A percentile compares a stretch with the other conserved stretches of the same genome.
phyloP scores from a whole-genome alignment of 2,113 vertebrate species.

The Apaloderma vittatum region DNA sequence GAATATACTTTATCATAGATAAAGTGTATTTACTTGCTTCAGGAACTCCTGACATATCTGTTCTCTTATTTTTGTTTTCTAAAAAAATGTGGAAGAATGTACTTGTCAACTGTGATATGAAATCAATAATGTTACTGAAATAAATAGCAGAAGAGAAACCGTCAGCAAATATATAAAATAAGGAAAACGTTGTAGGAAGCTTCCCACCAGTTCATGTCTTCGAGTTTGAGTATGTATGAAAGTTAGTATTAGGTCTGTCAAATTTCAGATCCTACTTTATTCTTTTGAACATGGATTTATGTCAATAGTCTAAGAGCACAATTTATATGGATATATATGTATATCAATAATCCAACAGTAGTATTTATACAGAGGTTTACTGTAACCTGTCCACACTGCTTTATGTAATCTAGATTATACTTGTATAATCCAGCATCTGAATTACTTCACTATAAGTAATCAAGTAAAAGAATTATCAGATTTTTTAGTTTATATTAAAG shows the following conservation, averaged over 20 bases:
- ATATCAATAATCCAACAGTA: neutral
- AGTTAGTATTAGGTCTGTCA: neutral
- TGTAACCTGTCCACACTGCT: neutral
- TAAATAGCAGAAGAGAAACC: neutral
- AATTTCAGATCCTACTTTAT: neutral
- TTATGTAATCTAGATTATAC: neutral
- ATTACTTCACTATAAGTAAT: neutral
- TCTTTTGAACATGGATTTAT: neutral
- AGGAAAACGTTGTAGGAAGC: neutral
- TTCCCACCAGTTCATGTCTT: neutral
- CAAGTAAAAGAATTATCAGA: neutral
- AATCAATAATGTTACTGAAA: neutral
- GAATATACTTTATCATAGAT: neutral
- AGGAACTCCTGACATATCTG: neutral
- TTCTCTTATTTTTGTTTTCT: neutral
- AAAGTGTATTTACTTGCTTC: neutral
- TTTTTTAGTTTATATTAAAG: neutral
- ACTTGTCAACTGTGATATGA: neutral
- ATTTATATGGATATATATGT: neutral
- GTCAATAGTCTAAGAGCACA: neutral
- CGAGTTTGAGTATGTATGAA: neutral
- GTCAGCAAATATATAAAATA: neutral
- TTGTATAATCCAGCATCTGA: neutral
- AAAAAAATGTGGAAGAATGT: neutral
- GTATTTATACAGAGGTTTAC: neutral